Conservation (phyloP, 2,113 vertebrate species). For the Dipodomys stephensi region DNA sequence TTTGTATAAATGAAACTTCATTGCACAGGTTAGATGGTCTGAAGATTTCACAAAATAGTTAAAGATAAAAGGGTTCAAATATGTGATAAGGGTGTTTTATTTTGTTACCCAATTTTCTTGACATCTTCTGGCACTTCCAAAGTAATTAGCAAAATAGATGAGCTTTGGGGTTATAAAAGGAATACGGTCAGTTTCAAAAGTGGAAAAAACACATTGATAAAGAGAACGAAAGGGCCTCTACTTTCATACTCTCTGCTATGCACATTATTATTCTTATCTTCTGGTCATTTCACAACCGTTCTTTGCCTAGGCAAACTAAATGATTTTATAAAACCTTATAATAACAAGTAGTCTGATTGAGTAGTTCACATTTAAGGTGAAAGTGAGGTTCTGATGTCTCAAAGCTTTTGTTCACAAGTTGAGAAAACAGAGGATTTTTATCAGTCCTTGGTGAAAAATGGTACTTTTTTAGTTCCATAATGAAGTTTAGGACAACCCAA, state of each 20-base stretch:
- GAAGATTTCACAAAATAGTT: conserved; percentile 48
- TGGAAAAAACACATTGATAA: not conserved
- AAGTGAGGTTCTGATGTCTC: not conserved
- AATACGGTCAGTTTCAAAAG: conserved; percentile 59
- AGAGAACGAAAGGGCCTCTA: not conserved
- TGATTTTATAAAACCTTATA: conserved; percentile 46
- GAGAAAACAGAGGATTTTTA: not conserved
- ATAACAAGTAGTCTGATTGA: not conserved
- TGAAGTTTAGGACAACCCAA: not conserved
- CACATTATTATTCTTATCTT: conserved; percentile 40
- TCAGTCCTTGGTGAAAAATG: conserved; percentile 1
- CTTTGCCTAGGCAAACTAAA: conserved; percentile 28
- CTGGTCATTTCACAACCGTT: not conserved
- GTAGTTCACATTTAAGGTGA: not conserved
- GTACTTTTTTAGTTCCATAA: not conserved
- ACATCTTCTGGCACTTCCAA: conserved; percentile 53
- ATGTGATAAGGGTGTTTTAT: conserved; percentile 58
- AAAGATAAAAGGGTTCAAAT: conserved; percentile 61
- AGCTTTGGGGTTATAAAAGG: conserved; percentile 29
- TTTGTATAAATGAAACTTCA: conserved; percentile 69
- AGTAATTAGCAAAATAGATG: conserved; percentile 60
- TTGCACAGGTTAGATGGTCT: conserved; percentile 66
- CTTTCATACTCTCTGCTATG: conserved; percentile 37
- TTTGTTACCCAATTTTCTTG: conserved; percentile 54
- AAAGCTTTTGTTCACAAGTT: not conserved